Evolutionary conservation across 2,888 invertebrate species (phyloP), one percentile per base, ranked within the genome.

Genomic region (Pedicia rivosa): DNA sequence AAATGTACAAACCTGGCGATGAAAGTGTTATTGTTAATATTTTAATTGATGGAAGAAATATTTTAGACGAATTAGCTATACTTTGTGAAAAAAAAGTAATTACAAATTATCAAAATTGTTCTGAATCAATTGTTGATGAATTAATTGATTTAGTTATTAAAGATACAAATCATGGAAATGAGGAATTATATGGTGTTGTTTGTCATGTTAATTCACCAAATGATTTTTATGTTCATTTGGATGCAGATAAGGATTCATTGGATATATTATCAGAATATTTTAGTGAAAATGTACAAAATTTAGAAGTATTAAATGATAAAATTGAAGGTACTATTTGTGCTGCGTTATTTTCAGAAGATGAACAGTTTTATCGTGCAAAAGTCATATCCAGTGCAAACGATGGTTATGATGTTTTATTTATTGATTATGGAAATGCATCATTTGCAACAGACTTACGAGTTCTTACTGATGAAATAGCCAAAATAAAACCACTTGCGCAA

Each of bases 291-390:
- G 46, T 44, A 4, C 45, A 51, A n/a, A 2, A 28, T 12, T 50
- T 55, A 22, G 44, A 47, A 16, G 35, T 42, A 6, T 51, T 55
- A 3, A 40, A 31, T 0, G 47, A 54, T 1, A 33, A 50, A 3
- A 20, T 45, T 15, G 20, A 46, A 16, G 48, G 71, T 38, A 75
- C 75, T 0, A 46, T 75, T 1, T 82, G 81, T 48, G 65, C 74
- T 29, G 91, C 91, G 2, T 76, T 78, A 49, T 92, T 84, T 55
- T 70, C 74, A 2, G 75, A 73, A 3, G 88, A 92, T 54, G 74
- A 77, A 20, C 71, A 72, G 43, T 97, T 88, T 86, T 95, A 95
- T 58, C 69, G 94, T 42, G 92, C 90, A 0, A 73, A 78, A 53
- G 77, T 94, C 9, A 68, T 90, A 16, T 79, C 81, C 47, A 68